Conservation (phyloP, 2,113 vertebrate genomes). For the Chunga burmeisteri region DNA sequence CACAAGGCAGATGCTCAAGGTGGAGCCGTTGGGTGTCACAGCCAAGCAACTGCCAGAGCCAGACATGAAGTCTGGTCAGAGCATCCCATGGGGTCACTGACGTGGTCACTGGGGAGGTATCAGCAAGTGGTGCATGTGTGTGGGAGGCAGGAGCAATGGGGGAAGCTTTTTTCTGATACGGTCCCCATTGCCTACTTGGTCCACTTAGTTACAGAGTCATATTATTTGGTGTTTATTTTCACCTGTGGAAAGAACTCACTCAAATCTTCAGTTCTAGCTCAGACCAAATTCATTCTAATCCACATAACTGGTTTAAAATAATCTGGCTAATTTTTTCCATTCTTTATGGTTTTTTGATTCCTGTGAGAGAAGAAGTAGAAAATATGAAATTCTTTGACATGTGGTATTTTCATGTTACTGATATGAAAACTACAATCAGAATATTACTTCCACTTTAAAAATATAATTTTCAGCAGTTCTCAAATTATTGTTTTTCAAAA, state of each 20-base stretch:
- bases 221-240: not conserved
- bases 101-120: too few species aligned
- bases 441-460: not conserved
- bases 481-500: not conserved
- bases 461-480: not conserved
- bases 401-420: not conserved
- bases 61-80: not conserved
- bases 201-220: not conserved
- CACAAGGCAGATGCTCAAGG: rapidly evolving
- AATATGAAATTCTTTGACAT: not conserved
- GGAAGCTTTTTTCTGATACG: not conserved
- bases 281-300: not conserved
- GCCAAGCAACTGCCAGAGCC: rapidly evolving
- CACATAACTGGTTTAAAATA: not conserved
- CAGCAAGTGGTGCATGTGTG: rapidly evolving
- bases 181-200: rapidly evolving
- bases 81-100: rapidly evolving
- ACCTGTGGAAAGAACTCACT: not conserved
- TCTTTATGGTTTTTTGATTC: not conserved
- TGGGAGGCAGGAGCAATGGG: rapidly evolving
- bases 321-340: not conserved
- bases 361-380: not conserved
- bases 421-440: not conserved
- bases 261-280: not conserved
- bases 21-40: not conserved